Evolutionary conservation across 2,797 vertebrate genomes (phyloP).

Genomic region (Echiichthys vipera): DNA sequence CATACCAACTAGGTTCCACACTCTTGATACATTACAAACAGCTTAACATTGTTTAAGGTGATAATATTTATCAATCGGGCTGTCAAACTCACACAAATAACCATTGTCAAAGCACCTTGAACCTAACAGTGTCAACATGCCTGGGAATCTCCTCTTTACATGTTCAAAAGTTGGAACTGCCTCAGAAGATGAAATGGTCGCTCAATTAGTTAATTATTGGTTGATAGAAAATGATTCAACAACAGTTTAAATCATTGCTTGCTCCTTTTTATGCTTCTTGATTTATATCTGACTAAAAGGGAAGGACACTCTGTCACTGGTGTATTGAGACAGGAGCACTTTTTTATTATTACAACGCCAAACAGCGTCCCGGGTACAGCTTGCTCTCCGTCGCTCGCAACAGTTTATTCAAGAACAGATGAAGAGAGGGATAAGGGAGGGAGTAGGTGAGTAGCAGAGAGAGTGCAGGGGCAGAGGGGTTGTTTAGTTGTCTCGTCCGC

Average conservation of each 20-base stretch:
- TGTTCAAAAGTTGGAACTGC: not conserved
- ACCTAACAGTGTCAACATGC: not conserved
- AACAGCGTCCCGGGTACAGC: not conserved
- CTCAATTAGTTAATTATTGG: not conserved
- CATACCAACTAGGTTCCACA: not conserved
- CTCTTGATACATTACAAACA: no score
- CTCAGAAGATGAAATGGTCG: no score
- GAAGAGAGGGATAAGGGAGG: no score
- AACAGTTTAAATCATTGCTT: not conserved
- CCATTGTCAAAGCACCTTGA: not conserved
- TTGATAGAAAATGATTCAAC: not conserved
- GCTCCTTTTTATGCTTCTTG: not conserved
- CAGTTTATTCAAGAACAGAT: no score
- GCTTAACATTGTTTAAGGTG: not conserved
- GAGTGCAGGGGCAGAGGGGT: no score
- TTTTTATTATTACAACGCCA: not conserved
- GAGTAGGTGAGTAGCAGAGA: no score
- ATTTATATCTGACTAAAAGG: not conserved
- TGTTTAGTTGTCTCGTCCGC: no score
- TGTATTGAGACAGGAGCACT: not conserved
- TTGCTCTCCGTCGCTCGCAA: not conserved
- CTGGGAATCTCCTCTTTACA: not conserved
- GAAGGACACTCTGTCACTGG: no score
- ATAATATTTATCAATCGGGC: conserved; percentile 2
- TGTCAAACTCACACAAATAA: not conserved